Evolutionary conservation across 2,113 vertebrate species (phyloP).

Genomic region (Archilochus colubris): DNA sequence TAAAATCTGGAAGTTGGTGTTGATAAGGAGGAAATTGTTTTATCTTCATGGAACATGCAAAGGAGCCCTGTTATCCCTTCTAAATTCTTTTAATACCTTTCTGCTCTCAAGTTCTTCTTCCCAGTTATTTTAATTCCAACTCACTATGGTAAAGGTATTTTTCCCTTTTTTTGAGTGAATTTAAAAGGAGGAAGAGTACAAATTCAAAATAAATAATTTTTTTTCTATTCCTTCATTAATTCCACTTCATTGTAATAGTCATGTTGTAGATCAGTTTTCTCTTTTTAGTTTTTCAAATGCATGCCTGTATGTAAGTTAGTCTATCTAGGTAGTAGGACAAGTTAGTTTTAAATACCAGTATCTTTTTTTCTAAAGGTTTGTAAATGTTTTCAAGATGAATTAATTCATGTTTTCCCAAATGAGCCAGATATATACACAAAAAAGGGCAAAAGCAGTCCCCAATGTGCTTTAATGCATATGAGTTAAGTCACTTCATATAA

Average conservation of each 20-base stretch:
- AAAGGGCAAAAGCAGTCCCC: neutral
- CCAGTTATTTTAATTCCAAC: neutral
- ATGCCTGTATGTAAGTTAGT: rapidly evolving
- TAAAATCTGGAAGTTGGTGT: neutral
- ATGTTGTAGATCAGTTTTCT: neutral
- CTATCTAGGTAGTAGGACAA: neutral
- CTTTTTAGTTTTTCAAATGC: neutral
- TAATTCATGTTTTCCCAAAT: neutral
- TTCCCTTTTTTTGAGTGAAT: neutral
- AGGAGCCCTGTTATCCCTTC: neutral
- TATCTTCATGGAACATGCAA: neutral
- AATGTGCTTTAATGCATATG: neutral
- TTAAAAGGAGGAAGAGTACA: neutral
- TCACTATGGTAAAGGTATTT: neutral
- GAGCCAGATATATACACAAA: neutral
- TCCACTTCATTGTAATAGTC: neutral
- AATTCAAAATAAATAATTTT: neutral
- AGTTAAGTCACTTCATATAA: neutral
- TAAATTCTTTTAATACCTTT: neutral
- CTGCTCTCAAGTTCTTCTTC: neutral
- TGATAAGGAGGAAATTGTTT: neutral
- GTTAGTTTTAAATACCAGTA: neutral
- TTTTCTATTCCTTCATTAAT: neutral
- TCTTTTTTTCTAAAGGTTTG: neutral
- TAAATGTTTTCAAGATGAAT: neutral